phyloP scores from a whole-genome alignment of 1,140 invertebrate species.

The Achatina immaculata region DNA sequence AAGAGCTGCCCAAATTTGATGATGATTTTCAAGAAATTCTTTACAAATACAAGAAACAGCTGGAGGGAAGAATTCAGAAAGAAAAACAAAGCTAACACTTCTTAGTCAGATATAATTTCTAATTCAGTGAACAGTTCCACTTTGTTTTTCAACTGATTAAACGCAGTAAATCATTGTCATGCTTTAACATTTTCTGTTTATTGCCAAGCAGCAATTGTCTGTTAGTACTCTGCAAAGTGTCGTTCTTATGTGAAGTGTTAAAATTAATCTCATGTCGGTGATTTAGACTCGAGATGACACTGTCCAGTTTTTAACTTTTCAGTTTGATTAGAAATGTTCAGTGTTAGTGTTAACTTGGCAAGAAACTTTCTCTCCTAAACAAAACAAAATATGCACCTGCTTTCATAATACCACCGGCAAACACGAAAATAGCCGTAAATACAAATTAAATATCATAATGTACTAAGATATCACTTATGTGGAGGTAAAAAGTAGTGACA shows the following conservation, averaged over 20 bases:
- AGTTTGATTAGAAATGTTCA: too few species aligned
- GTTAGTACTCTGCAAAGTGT: background rate
- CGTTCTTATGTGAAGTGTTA: background rate
- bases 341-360: too few species aligned
- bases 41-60: slow-evolving; percentile 13
- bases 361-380: too few species aligned
- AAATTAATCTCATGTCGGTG: too few species aligned
- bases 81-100: background rate
- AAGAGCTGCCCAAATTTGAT: background rate
- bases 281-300: too few species aligned
- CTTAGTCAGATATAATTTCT: background rate
- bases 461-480: too few species aligned
- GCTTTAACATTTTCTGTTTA: background rate
- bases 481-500: too few species aligned
- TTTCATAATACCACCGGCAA: too few species aligned
- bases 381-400: too few species aligned
- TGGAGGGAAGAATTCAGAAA: background rate
- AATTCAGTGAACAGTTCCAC: background rate
- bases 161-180: background rate
- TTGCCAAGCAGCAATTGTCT: background rate
- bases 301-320: too few species aligned
- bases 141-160: background rate
- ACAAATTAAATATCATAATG: too few species aligned
- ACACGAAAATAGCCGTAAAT: too few species aligned
- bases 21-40: slow-evolving; percentile 17